Percentiles rank a stretch among this genome's conserved stretches.
These are phyloP conservation scores for Pristionchus exspectatus DNA, from an alignment of 2,888 invertebrate genomes.

Conservation along the genomic window DNA sequence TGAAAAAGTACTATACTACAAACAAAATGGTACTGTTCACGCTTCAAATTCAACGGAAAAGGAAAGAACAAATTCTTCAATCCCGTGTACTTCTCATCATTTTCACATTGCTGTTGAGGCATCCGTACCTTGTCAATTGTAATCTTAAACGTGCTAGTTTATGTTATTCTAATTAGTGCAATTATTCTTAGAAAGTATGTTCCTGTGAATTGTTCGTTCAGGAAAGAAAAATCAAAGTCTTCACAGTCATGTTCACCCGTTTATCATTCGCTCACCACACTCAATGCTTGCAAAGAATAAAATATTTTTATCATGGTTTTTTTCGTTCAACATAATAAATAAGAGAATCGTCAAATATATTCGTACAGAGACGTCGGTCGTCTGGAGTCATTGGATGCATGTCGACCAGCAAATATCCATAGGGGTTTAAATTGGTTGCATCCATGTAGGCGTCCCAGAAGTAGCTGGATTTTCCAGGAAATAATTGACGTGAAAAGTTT, in stretches of 20 bases:
- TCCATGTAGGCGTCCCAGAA: background rate
- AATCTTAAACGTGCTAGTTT: background rate
- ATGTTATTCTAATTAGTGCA: background rate
- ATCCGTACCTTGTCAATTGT: background rate
- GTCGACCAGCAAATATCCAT: background rate
- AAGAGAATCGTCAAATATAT: background rate
- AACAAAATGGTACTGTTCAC: background rate
- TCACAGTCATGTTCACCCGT: background rate
- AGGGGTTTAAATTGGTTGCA: background rate
- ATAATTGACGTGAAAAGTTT: background rate
- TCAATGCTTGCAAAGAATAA: background rate
- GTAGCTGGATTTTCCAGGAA: background rate
- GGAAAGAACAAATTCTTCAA: no score
- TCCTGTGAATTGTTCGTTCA: background rate
- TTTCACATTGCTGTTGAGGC: background rate
- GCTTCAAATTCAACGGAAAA: background rate
- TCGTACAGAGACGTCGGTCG: background rate
- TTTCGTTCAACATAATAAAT: background rate
- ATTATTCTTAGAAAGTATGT: background rate
- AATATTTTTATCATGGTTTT: background rate
- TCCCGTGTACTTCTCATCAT: background rate
- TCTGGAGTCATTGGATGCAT: background rate
- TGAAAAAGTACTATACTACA: background rate
- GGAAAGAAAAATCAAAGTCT: background rate
- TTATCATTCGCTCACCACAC: background rate